These are phyloP conservation scores for Ellobium chinense DNA, from an alignment of 2,888 invertebrate genomes.

Conservation along the genomic window DNA sequence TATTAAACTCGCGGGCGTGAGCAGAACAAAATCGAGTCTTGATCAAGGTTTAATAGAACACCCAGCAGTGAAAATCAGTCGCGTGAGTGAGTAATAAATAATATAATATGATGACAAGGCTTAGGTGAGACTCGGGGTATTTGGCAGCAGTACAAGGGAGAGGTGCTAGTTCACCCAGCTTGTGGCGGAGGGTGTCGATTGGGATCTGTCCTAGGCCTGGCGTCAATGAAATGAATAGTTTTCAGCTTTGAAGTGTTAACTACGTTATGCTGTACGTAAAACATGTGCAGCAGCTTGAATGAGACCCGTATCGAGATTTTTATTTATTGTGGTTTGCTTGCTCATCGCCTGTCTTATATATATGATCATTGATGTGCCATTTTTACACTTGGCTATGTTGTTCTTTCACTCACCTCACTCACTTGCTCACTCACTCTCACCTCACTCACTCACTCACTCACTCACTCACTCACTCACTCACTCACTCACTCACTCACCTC, in stretches of 20 bases:
- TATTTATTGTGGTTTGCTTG: too few relatives aligned
- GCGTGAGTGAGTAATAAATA: slow-evolving; percentile 16
- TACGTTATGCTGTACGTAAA: not conserved
- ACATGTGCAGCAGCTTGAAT: not conserved
- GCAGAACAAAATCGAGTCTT: not conserved
- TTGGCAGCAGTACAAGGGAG: too few relatives aligned
- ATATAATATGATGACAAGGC: too few relatives aligned
- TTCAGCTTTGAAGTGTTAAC: not conserved
- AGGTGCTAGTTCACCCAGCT: too few relatives aligned
- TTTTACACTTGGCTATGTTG: too few relatives aligned
- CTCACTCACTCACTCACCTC: not conserved
- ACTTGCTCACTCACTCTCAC: not conserved
- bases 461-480: not conserved
- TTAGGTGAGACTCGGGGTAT: too few relatives aligned
- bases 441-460: not conserved
- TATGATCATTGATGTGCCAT: too few relatives aligned
- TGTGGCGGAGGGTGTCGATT: too few relatives aligned
- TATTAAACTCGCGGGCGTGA: not conserved
- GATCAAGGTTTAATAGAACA: not conserved
- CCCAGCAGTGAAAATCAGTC: not conserved
- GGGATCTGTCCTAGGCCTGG: too few relatives aligned
- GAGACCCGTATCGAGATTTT: not conserved
- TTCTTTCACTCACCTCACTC: not conserved
- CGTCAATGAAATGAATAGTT: too few relatives aligned
- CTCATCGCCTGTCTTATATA: too few relatives aligned